Percentiles rank a stretch among this genome's conserved stretches.
Evolutionary conservation across 2,113 vertebrate species (phyloP).

Genomic region (Brachirus orientalis): DNA sequence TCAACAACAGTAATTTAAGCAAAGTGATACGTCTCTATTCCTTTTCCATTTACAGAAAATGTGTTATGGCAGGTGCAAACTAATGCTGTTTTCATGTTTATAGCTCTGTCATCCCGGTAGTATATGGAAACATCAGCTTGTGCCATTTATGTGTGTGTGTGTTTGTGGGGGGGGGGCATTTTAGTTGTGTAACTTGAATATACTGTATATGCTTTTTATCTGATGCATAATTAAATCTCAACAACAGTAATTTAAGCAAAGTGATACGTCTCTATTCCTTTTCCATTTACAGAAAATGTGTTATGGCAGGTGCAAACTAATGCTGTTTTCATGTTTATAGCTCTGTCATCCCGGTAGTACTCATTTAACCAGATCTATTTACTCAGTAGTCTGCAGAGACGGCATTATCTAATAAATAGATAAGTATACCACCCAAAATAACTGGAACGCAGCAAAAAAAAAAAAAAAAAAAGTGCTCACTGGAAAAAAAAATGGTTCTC

Average conservation of each 20-base stretch:
- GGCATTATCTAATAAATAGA: not conserved
- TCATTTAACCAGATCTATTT: not conserved
- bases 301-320: not conserved
- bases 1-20: constrained; percentile 15
- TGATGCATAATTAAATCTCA: constrained; percentile 27
- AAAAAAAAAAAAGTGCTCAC: not conserved
- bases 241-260: constrained; percentile 13
- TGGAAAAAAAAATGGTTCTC: not conserved
- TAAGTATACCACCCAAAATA: not conserved
- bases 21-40: not conserved
- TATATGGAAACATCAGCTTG: constrained; percentile 15
- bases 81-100: not conserved
- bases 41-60: not conserved
- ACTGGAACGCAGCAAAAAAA: not conserved
- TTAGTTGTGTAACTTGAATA: constrained; percentile 6
- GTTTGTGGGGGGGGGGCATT: constrained; percentile 4
- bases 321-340: not conserved
- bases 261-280: not conserved
- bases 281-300: not conserved
- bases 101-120: not conserved
- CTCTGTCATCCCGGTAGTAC: not conserved
- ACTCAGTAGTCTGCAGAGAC: not conserved
- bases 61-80: not conserved
- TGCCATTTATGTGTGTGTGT: too few species aligned
- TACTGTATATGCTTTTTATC: not conserved